A percentile compares a stretch with the other conserved stretches of the same genome.
Conservation (phyloP, 2,888 invertebrate species). For the Elaeidobius kamerunicus region DNA sequence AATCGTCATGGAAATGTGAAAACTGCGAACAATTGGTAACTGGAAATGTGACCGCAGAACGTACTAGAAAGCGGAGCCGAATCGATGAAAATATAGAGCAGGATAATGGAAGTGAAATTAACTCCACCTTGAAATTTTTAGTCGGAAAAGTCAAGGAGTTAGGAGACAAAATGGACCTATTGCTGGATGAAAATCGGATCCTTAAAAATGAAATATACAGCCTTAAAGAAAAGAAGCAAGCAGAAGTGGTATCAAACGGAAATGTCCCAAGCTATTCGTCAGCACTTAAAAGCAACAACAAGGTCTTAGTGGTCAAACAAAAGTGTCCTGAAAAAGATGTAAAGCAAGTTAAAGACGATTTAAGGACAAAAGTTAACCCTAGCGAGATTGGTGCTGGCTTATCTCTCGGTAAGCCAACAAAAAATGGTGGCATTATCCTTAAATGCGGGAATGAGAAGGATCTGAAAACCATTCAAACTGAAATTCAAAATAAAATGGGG, state of each 20-base stretch:
- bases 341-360: background rate
- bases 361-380: background rate
- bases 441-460: conserved; percentile 2
- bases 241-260: too few species aligned
- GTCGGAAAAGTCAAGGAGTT: too few species aligned
- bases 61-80: too few species aligned
- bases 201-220: background rate
- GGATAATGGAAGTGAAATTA: background rate
- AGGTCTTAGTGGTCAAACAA: too few species aligned
- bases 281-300: too few species aligned
- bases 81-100: too few species aligned
- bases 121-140: background rate
- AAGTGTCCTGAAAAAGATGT: too few species aligned
- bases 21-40: too few species aligned
- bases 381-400: background rate
- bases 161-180: too few species aligned
- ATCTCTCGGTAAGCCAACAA: background rate
- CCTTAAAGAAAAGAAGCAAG: too few species aligned
- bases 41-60: too few species aligned
- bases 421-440: background rate
- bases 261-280: too few species aligned
- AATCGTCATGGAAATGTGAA: background rate
- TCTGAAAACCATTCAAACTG: background rate
- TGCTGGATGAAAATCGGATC: background rate
- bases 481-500: conserved; percentile 8